These are phyloP conservation scores for Lypha dubia DNA, from an alignment of 2,888 invertebrate genomes.

Conservation along the genomic window DNA sequence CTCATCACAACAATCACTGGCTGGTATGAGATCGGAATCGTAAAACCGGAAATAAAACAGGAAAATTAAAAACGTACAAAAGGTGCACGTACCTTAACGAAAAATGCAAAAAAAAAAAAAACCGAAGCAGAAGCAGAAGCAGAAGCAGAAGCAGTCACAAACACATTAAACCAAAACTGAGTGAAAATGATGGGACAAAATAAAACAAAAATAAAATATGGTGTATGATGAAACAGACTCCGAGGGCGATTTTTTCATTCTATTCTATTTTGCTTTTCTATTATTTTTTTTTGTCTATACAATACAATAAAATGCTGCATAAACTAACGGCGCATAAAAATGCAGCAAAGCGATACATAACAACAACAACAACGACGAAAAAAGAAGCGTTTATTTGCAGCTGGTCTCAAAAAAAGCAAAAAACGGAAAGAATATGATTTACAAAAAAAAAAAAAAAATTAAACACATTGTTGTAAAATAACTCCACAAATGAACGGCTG, in stretches of 20 bases:
- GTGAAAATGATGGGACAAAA: constrained; percentile 58
- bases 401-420: background rate
- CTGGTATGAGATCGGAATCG: constrained; percentile 81
- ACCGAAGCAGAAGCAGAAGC: no score
- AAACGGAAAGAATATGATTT: constrained; percentile 13
- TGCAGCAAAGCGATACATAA: constrained; percentile 63
- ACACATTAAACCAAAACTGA: constrained; percentile 28
- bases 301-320: constrained; percentile 56
- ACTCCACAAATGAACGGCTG: constrained; percentile 35
- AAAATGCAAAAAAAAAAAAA: constrained; percentile 34
- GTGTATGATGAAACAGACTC: constrained; percentile 63
- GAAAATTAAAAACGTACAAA: constrained; percentile 83
- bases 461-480: constrained; percentile 57
- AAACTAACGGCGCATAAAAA: constrained; percentile 67
- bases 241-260: constrained; percentile 66
- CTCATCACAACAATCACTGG: constrained; percentile 79
- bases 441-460: constrained; percentile 48
- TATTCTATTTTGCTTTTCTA: constrained; percentile 36
- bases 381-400: constrained; percentile 41
- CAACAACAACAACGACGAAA: no score
- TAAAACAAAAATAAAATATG: constrained; percentile 71
- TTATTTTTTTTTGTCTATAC: constrained; percentile 35
- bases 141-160: background rate
- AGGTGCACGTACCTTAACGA: constrained; percentile 77
- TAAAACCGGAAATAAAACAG: constrained; percentile 83